These are phyloP conservation scores for Pristionchus pacificus DNA, from an alignment of 1,140 invertebrate species.

Conservation along the genomic window DNA sequence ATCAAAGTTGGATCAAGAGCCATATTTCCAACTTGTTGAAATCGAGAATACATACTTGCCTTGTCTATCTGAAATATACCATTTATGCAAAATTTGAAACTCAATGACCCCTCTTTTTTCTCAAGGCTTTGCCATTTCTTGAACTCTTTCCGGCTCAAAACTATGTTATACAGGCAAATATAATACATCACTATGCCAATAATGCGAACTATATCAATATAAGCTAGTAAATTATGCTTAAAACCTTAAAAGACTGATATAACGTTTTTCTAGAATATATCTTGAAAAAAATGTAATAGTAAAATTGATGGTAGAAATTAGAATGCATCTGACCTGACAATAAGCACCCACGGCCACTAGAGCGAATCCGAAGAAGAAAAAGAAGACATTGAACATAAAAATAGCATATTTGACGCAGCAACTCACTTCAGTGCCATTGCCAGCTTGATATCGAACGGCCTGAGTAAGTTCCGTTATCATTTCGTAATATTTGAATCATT, in stretches of 20 bases:
- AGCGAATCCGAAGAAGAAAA: slow-evolving; percentile 73
- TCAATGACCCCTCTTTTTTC: no score
- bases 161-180: no score
- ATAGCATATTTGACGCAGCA: slow-evolving; percentile 94
- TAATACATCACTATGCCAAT: no score
- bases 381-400: slow-evolving; percentile 91
- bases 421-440: slow-evolving; percentile 72
- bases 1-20: slow-evolving; percentile 91
- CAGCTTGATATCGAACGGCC: slow-evolving; percentile 22
- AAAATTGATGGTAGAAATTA: neutral
- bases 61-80: neutral
- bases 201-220: no score
- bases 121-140: no score
- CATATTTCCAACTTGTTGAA: neutral
- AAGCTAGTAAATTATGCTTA: no score
- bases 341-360: slow-evolving; percentile 12
- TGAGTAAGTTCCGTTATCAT: neutral
- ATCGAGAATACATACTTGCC: neutral
- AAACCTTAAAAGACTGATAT: no score
- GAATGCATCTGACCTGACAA: neutral
- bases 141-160: no score
- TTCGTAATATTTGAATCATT: no score
- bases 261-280: no score
- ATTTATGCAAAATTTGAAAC: no score
- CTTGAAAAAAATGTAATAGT: neutral